Evolutionary conservation across 2,888 invertebrate genomes (phyloP), one percentile per base, ranked within the genome.

Genomic region (Hirtodrosophila duncani): DNA sequence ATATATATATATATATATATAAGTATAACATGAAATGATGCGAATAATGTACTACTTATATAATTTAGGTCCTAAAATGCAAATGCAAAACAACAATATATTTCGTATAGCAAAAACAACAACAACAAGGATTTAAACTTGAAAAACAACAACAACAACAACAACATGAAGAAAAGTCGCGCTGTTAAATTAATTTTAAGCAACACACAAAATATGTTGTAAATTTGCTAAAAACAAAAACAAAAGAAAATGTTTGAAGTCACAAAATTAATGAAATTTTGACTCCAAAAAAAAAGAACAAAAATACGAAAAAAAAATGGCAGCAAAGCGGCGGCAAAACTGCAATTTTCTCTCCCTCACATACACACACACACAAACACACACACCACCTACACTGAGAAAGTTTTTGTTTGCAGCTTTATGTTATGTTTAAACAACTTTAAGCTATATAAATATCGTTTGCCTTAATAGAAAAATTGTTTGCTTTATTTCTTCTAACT

Each of bases 391-490:
- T 21, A 29, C 26, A 38, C 38, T 11, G 31, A 21, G 26, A 49
- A 42, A 52, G 38, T 39, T 39, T 62, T 51, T 53, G 56, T 46
- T 46, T 51, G 65, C 72, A 65, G 62, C 55, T 62, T 75, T 71
- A 64, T 61, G 49, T 67, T 57, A 57, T 55, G 41, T 67, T 70
- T 45, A 44, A 55, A 45, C 56, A 58, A 44, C 62, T 58, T 48
- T 39, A 53, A 68, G 66, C 55, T 78, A 46, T n/a, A n/a, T n/a
- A n/a, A n/a, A n/a, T n/a, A n/a, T n/a, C n/a, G 66, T 72, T 78
- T 78, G 74, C 78, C 74, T 78, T 78, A 70, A 51, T 68, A 78
- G 69, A 69, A 66, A n/a, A 70, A 65, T 58, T 49, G 57, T 57
- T 38, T 48, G 29, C 36, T 60, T 46, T 11, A 24, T 39, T 42